Base-by-base conservation (phyloP, 2,797 vertebrate genomes). In the Platyrinchus mystaceus region DNA sequence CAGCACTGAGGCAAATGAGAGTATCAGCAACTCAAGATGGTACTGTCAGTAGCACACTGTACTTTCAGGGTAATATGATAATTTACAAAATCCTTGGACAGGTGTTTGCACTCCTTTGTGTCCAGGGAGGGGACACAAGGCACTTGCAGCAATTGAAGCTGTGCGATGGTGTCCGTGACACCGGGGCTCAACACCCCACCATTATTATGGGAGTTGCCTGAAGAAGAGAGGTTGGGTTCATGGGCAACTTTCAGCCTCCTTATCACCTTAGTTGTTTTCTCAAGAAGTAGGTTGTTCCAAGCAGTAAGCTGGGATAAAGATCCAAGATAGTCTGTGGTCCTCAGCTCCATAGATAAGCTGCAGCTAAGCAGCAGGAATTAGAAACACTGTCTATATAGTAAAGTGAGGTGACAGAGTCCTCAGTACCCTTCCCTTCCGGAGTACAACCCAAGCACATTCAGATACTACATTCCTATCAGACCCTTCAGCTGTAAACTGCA, bases 381-480 rank as follows among this genome's bases (percentile, higher is more conserved):
- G 26, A 37, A 74, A 16, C 12, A 6, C 11, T 23, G 21, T 7
- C 64, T 50, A 9, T 4, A 34, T 5, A 46, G 16, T 2, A 11
- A 37, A 41, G n/a, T 2, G 18, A 89, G 49, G 47, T 26, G 30
- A 43, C 37, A 55, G 55, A 59, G 46, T 9, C 26, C 28, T 39
- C 8, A 14, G 21, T 5, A 32, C 12, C 28, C 19, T n/a, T 43
- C 56, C 28, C 47, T 59, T 27, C 55, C 49, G 7, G 22, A 32
- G 43, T 1, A 20, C 46, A 12, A 23, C 53, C 24, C 0, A 0
- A 71, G 50, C 36, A 55, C 39, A 16, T 26, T 4, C 1, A 0
- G n/a, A 59, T 10, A 46, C 21, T 16, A 7, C 36, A 3, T 24
- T 39, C 20, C 0, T 2, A 12, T 36, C 68, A 39, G 12, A 37